Conservation (phyloP, 2,797 vertebrate genomes). For the Acanthis flammea region DNA sequence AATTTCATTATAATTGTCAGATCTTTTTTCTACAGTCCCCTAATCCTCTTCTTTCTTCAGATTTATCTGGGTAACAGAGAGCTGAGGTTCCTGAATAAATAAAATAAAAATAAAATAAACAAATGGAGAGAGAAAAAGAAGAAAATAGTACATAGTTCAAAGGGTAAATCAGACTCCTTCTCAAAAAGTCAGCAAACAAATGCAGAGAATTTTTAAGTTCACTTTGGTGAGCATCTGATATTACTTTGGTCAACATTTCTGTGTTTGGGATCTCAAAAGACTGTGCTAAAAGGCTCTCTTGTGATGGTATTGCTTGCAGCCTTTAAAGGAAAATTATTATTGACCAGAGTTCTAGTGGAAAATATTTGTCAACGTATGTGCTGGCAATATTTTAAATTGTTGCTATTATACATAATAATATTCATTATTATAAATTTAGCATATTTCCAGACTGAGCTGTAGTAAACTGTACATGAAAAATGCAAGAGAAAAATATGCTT, state of each 20-base stretch:
- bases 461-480: constrained; percentile 64
- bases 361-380: background rate
- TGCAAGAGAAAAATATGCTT: constrained; percentile 64
- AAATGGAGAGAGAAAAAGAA: background rate
- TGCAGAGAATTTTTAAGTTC: background rate
- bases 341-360: constrained; percentile 13
- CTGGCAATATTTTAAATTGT: constrained; percentile 48
- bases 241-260: background rate
- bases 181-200: background rate
- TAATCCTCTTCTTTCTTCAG: background rate
- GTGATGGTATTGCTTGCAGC: background rate
- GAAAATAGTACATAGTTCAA: background rate
- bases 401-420: constrained; percentile 29
- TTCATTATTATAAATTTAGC: constrained; percentile 59
- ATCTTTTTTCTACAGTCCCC: background rate
- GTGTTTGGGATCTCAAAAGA: background rate
- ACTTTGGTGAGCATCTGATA: background rate
- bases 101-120: background rate
- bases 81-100: background rate
- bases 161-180: background rate
- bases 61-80: background rate
- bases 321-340: background rate
- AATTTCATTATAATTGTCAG: background rate
- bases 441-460: constrained; percentile 58
- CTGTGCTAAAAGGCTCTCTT: background rate